Conservation (phyloP, 2,888 invertebrate genomes). For the Synanthedon tipuliformis region DNA sequence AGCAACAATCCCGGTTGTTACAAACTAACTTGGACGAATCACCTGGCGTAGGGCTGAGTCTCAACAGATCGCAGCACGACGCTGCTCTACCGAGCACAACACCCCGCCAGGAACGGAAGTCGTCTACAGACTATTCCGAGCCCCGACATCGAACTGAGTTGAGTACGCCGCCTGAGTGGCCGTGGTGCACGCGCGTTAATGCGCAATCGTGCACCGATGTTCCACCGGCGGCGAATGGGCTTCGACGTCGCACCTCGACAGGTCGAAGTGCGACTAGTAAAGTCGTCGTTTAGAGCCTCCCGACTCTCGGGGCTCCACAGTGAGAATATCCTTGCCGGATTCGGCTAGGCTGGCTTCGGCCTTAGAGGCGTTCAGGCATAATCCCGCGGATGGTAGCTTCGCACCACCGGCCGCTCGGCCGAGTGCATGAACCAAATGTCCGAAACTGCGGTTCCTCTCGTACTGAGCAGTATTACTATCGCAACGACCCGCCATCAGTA, state of each 20-base stretch:
- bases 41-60: conserved; percentile 60
- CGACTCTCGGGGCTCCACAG: conserved; percentile 22
- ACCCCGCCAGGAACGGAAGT: background rate
- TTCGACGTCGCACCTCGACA: too few species aligned
- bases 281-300: conserved; percentile 33
- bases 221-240: too few species aligned
- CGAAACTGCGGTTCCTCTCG: conserved; percentile 62
- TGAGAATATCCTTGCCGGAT: background rate
- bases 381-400: background rate
- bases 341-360: background rate
- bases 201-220: too few species aligned
- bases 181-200: too few species aligned
- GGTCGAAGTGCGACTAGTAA: too few species aligned
- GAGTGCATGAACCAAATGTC: conserved; percentile 31
- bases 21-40: background rate
- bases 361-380: background rate
- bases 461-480: conserved; percentile 53
- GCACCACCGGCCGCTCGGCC: background rate
- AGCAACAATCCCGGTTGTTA: conserved; percentile 4
- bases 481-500: conserved; percentile 26
- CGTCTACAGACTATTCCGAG: conserved; percentile 51
- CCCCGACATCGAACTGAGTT: conserved; percentile 31
- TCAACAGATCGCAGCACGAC: conserved; percentile 69
- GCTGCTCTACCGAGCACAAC: background rate
- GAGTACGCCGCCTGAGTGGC: too few species aligned